Evolutionary conservation across 2,888 invertebrate genomes (phyloP).

Genomic region (Bursaphelenchus okinawaensis): DNA sequence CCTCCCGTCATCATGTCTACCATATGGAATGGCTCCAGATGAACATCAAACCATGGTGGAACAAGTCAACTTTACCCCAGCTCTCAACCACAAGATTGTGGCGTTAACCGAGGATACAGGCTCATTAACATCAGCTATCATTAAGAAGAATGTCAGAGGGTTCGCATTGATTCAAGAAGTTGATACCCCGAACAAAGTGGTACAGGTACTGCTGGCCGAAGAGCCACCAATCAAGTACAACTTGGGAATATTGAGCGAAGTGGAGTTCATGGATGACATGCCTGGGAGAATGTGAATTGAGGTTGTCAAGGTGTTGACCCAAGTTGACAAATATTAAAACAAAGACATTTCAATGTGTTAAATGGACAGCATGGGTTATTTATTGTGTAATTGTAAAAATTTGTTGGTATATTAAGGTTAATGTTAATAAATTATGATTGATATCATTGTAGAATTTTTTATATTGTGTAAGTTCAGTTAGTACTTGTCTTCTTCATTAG

Average conservation of each 20-base stretch:
- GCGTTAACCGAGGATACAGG: not conserved
- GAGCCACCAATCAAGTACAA: constrained; percentile 1
- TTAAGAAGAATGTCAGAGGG: not conserved
- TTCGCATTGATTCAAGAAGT: constrained; percentile 9
- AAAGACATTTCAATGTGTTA: too few species aligned
- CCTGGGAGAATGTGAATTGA: not conserved
- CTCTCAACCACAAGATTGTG: constrained; percentile 6
- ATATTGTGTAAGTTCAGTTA: too few species aligned
- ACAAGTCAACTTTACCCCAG: not conserved
- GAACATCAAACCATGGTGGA: constrained; percentile 63
- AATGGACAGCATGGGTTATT: too few species aligned
- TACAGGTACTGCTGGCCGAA: constrained; percentile 1
- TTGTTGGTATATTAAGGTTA: too few species aligned
- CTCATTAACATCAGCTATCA: not conserved
- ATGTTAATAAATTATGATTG: too few species aligned
- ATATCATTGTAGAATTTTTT: too few species aligned
- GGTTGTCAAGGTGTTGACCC: too few species aligned
- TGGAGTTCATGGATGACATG: constrained; percentile 6
- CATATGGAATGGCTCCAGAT: constrained; percentile 85
- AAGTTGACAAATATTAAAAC: too few species aligned
- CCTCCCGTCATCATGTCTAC: constrained; percentile 89
- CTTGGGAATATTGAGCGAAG: constrained; percentile 2
- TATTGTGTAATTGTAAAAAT: too few species aligned
- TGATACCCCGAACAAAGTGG: constrained; percentile 4
- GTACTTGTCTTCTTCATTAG: too few species aligned